phyloP scores from a whole-genome alignment of 2,888 invertebrate species.

The Diogma glabrata region DNA sequence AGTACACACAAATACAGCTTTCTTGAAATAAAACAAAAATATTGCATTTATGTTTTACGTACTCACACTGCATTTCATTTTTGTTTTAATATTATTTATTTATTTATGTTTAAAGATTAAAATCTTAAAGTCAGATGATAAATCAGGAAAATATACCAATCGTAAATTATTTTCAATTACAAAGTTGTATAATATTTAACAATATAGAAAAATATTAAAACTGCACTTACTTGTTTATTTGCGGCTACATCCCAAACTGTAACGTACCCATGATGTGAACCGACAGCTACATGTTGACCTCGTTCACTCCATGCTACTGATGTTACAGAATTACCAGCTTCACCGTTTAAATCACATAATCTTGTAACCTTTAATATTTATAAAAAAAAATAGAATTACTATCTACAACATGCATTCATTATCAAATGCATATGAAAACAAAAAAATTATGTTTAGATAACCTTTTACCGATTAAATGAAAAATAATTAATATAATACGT shows the following conservation, averaged over 20 bases:
- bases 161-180: too few species aligned
- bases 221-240: conserved; percentile 58
- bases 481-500: not conserved
- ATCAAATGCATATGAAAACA: not conserved
- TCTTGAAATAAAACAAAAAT: too few species aligned
- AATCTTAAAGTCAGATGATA: too few species aligned
- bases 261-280: conserved; percentile 92
- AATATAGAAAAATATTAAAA: too few species aligned
- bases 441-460: conserved; percentile 5
- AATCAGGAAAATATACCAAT: too few species aligned
- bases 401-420: not conserved
- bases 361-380: conserved; percentile 60
- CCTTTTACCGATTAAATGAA: too few species aligned
- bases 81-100: too few species aligned
- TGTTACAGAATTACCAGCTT: conserved; percentile 83
- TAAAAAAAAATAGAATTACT: not conserved
- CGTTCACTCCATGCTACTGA: conserved; percentile 99
- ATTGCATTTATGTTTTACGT: too few species aligned
- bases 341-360: conserved; percentile 86
- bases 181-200: too few species aligned
- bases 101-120: too few species aligned
- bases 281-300: conserved; percentile 93
- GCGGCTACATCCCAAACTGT: conserved; percentile 97
- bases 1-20: too few species aligned
- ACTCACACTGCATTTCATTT: too few species aligned